Conservation (phyloP, 2,113 vertebrate genomes). For the Muscicapa adusta region DNA sequence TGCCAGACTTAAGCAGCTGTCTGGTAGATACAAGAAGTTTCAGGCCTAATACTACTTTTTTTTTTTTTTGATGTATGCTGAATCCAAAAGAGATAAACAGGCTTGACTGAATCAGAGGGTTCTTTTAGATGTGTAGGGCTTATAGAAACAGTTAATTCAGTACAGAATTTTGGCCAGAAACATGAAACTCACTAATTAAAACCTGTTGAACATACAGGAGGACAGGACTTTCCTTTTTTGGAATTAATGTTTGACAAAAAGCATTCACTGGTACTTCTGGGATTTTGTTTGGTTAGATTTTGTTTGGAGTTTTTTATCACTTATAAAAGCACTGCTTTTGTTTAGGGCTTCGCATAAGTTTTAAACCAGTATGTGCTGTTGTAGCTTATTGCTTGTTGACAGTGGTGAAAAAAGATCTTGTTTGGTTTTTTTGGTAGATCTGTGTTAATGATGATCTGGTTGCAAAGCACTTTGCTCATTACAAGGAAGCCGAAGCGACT, state of each 20-base stretch:
- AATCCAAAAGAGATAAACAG: not conserved
- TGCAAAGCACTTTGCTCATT: constrained; percentile 84
- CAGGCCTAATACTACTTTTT: not conserved
- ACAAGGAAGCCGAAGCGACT: not conserved
- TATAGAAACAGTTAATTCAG: not conserved
- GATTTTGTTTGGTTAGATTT: not conserved
- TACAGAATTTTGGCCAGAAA: not conserved
- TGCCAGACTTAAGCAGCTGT: not conserved
- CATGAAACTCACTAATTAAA: not conserved
- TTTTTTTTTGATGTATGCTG: not conserved
- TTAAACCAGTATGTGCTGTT: not conserved
- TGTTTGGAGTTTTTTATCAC: not conserved
- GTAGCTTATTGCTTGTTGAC: not conserved
- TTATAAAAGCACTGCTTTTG: not conserved
- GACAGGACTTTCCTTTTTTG: rapidly evolving
- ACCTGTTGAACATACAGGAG: not conserved
- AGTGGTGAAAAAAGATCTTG: not conserved
- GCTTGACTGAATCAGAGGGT: not conserved
- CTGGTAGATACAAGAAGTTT: not conserved
- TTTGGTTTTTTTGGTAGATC: constrained; percentile 63
- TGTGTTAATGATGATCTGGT: constrained; percentile 92
- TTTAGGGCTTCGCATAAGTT: not conserved
- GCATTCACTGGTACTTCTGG: not conserved
- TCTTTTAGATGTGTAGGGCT: not conserved
- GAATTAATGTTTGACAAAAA: not conserved